Conservation (phyloP, 2,113 vertebrate genomes). For the Melanocharis versteri region DNA sequence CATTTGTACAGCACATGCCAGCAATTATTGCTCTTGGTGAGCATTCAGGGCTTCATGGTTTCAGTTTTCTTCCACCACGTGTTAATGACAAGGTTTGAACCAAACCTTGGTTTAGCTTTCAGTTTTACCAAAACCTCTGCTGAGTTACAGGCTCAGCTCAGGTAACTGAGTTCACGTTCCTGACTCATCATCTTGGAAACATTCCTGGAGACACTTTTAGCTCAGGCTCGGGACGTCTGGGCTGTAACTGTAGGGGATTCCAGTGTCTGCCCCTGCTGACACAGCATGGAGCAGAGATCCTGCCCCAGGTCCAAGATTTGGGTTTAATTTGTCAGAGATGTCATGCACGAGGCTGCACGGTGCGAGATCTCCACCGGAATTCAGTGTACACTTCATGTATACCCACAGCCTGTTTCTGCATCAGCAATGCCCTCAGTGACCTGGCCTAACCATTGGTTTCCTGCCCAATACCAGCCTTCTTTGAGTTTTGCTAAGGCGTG, state of each 20-base stretch:
- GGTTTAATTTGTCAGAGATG: background rate
- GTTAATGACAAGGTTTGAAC: background rate
- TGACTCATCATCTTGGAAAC: background rate
- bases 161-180: background rate
- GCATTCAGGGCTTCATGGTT: background rate
- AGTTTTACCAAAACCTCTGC: background rate
- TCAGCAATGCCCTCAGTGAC: background rate
- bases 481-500: background rate
- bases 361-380: background rate
- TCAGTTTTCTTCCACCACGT: background rate
- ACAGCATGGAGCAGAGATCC: background rate
- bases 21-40: background rate
- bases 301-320: accelerated
- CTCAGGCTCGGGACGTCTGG: background rate
- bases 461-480: background rate
- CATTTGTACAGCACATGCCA: background rate
- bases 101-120: background rate
- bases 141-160: background rate
- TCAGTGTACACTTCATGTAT: background rate
- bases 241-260: background rate
- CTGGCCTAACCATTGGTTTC: background rate
- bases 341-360: background rate
- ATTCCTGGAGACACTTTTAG: background rate
- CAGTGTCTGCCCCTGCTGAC: background rate
- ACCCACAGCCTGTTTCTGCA: background rate